phyloP scores from a whole-genome alignment of 2,797 vertebrate genomes.

The Malacoctenus gilli region DNA sequence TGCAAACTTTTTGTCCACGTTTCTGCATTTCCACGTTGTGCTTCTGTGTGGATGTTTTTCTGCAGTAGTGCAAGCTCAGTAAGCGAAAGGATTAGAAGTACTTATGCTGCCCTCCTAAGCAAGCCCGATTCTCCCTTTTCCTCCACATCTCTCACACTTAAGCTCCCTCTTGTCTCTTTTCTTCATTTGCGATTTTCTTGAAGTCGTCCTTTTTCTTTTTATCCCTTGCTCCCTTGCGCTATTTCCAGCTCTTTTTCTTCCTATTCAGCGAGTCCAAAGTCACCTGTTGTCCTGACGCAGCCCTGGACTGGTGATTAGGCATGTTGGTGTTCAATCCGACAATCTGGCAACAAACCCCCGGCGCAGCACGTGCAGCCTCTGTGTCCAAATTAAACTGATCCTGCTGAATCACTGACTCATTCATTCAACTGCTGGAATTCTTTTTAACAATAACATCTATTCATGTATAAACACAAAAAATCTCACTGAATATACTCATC shows the following conservation, averaged over 20 bases:
- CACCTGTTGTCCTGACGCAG: constrained; percentile 13
- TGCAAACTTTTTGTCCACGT: not conserved
- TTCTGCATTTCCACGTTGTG: constrained; percentile 6
- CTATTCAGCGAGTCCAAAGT: not conserved
- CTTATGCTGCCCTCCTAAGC: constrained; percentile 59
- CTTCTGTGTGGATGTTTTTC: constrained; percentile 20
- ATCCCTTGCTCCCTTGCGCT: not conserved
- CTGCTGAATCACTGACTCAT: constrained; percentile 21
- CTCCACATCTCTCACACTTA: constrained; percentile 3
- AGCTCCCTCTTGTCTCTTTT: constrained; percentile 3
- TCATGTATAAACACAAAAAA: constrained; percentile 26
- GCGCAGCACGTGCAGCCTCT: constrained; percentile 47
- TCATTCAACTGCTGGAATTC: constrained; percentile 6
- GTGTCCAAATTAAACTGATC: constrained; percentile 50
- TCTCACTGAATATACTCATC: too few species aligned
- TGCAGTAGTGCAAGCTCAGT: constrained; percentile 40
- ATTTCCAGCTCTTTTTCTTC: constrained; percentile 1
- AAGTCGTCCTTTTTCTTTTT: not conserved
- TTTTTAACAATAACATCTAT: constrained; percentile 28
- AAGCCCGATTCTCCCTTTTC: constrained; percentile 35
- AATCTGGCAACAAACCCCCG: constrained; percentile 45
- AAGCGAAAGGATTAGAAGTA: constrained; percentile 64
- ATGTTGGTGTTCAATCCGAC: constrained; percentile 35
- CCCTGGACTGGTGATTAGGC: constrained; percentile 7
- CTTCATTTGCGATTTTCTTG: too few species aligned